Percentiles rank a stretch among this genome's conserved stretches.
Conservation (phyloP, 2,888 invertebrate species). For the Megamerina dolium region DNA sequence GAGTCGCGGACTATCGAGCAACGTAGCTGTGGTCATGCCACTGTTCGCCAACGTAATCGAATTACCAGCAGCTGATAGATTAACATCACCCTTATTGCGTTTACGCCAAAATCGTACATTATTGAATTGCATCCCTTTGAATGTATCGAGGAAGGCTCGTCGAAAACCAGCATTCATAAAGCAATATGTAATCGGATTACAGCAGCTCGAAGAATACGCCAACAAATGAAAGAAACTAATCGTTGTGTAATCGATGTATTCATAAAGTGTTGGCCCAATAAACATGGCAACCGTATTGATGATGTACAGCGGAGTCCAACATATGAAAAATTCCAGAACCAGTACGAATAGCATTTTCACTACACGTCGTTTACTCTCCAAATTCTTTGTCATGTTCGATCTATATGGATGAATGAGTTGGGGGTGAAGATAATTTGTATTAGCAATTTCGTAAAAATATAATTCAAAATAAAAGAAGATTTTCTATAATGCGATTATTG, state of each 20-base stretch:
- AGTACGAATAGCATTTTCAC: conserved; percentile 86
- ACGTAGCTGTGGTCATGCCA: conserved; percentile 31
- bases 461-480: no score
- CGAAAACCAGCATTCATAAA: conserved; percentile 87
- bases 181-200: conserved; percentile 88
- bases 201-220: conserved; percentile 77
- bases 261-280: conserved; percentile 63
- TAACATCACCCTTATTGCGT: conserved; percentile 25
- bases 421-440: background rate
- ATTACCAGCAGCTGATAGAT: conserved; percentile 34
- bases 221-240: conserved; percentile 69
- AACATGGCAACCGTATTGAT: conserved; percentile 71
- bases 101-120: conserved; percentile 31
- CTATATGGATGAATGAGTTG: conserved; percentile 15
- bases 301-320: conserved; percentile 83
- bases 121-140: conserved; percentile 51
- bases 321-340: conserved; percentile 83
- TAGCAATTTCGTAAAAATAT: background rate
- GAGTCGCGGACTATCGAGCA: conserved; percentile 37
- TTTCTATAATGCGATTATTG: no score
- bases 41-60: conserved; percentile 39
- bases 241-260: conserved; percentile 65
- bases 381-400: conserved; percentile 40
- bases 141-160: conserved; percentile 70
- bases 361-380: conserved; percentile 52